Conservation (phyloP, 2,113 vertebrate species). For the Pedetes capensis region DNA sequence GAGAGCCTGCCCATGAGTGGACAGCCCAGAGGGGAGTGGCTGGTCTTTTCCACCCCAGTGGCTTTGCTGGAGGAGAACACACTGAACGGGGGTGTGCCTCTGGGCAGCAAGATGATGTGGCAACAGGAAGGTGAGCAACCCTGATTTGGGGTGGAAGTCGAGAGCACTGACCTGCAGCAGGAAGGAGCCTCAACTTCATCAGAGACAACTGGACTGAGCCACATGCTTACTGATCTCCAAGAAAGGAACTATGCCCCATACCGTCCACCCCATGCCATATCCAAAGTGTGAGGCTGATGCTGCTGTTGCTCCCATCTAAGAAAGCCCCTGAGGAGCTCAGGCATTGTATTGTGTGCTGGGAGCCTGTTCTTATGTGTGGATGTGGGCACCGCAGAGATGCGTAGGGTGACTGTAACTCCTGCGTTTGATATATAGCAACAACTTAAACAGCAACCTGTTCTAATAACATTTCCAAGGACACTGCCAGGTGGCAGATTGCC, state of each 20-base stretch:
- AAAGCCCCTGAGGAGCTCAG: neutral
- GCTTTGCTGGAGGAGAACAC: neutral
- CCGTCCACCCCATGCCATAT: neutral
- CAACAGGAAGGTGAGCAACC: neutral
- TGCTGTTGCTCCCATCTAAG: neutral
- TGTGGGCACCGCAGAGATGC: too few species aligned
- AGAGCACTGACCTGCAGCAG: neutral
- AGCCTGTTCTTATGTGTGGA: neutral
- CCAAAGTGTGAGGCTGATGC: neutral
- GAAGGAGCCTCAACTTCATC: neutral
- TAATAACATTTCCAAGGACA: neutral
- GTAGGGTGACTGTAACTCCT: neutral
- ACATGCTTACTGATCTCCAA: too few species aligned
- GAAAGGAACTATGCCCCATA: neutral
- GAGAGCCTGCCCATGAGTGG: neutral
- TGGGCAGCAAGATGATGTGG: neutral
- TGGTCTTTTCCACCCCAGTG: neutral
- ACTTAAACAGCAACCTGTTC: neutral
- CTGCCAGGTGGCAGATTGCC: neutral
- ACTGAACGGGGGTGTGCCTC: neutral
- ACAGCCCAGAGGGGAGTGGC: neutral
- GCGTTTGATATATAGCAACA: neutral
- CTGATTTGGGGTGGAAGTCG: neutral
- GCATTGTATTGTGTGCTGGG: neutral
- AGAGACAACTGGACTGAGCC: neutral